These are phyloP conservation scores for Odobenus rosmarus DNA, from an alignment of 2,113 vertebrate species.

Conservation along the genomic window DNA sequence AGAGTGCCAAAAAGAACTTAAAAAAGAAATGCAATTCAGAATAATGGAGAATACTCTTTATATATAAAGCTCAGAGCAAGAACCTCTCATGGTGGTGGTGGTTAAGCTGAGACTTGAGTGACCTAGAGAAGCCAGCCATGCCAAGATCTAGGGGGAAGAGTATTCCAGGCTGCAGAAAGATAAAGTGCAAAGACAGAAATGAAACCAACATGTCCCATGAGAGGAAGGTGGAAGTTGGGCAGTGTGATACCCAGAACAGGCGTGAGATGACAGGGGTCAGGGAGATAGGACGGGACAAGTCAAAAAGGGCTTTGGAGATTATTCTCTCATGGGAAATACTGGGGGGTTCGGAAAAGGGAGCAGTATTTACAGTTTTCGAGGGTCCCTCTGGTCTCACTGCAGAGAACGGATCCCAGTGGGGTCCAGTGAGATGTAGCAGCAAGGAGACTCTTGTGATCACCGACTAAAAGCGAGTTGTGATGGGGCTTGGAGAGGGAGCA, in stretches of 20 bases:
- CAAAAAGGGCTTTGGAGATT: not conserved
- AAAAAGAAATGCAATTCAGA: not conserved
- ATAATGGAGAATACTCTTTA: not conserved
- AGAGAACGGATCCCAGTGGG: not conserved
- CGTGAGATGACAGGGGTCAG: not conserved
- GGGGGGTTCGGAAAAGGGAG: not conserved
- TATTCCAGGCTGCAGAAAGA: not conserved
- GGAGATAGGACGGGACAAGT: not conserved
- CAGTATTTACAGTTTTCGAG: not conserved
- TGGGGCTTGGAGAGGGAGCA: not conserved
- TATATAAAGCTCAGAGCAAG: not conserved
- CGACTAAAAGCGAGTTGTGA: not conserved
- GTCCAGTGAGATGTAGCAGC: not conserved
- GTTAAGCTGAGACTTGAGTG: not conserved
- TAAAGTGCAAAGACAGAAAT: not conserved
- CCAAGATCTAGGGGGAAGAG: not conserved
- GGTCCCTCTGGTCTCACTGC: not conserved
- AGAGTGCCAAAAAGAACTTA: not conserved
- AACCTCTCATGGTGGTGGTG: not conserved
- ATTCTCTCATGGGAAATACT: not conserved
- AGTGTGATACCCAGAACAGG: fast-evolving
- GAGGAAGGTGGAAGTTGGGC: not conserved
- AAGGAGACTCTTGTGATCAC: not conserved
- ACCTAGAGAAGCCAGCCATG: not conserved
- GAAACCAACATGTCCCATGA: not conserved